Evolutionary conservation across 1,140 invertebrate genomes (phyloP), one percentile per base, ranked within the genome.

Genomic region (Lepidurus packardi): DNA sequence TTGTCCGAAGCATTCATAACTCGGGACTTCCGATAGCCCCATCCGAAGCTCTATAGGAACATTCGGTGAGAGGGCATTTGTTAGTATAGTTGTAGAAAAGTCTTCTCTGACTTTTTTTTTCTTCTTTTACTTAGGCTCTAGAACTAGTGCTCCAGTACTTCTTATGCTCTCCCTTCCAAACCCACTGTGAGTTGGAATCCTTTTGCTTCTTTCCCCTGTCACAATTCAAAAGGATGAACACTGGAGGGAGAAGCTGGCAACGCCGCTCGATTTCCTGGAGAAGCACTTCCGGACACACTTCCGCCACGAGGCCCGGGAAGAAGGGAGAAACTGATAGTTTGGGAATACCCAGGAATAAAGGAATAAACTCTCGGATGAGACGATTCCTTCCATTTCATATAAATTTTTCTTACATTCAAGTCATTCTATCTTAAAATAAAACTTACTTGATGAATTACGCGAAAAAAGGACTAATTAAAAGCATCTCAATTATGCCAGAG

Each of bases 151-250:
- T 34, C 34, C 34, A 34, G 34, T 34, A 34, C 53, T 65, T 13
- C 53, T 65, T 5, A 65, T 65, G 16, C 10, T n/a, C 16, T 13
- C 53, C 21, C 21, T 65, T 47, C 9, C 53, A 13, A 9, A 34
- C 34, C 34, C 34, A 34, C 34, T 3, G 34, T 34, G 34, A 34
- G 34, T 34, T 34, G 53, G 21, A 21, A n/a, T 65, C 53, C 53
- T 21, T 65, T n/a, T 16, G 21, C 21, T 1, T 65, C 53, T 16
- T 65, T 65, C 21, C 21, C 53, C 16, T 65, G 53, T 7, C 53
- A 65, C 53, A 65, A 21, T 65, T 65, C 53, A 65, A 65, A 65
- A 65, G 16, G 53, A 65, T n/a, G 16, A 65, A 65, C 21, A 65
- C 16, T n/a, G 13, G 21, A n/a, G 53, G 9, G 53, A 21, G n/a